Base-by-base conservation (phyloP, 2,888 invertebrate species). In the Nephrocerus scutellatus region DNA sequence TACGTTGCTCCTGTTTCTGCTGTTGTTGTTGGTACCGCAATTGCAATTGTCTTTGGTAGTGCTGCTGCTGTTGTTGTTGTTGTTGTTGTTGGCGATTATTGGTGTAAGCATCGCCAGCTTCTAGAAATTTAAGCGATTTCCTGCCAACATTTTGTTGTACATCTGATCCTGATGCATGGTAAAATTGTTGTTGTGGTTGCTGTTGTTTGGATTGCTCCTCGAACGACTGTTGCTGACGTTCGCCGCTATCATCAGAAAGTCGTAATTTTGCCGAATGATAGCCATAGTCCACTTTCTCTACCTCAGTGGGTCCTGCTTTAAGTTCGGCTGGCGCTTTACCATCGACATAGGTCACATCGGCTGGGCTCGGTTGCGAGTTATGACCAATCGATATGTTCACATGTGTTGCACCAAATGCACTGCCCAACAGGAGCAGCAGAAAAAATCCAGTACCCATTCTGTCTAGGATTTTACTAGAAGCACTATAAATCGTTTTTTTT, bases 261-360 rank as follows among this genome's bases (percentile, higher is more conserved):
- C 34, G 20, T 7, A 40, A 25, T 6, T 38, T 33, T 5, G 38
- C 30, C 16, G 38, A 33, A 30, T 32, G 30, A 10, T 28, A 24
- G 22, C 34, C 23, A 23, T 21, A n/a, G 23, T 36, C 29, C 18
- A 5, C 12, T n/a, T 30, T 18, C 19, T 36, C 19, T 7, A 29
- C 10, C 13, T 29, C 8, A 5, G 24, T 13, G 8, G 59, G 60
- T 14, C 59, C 60, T 5, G 60, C 58, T 19, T 47, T 48, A 24
- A 59, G 50, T 12, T 66, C 66, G 3, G 55, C 56, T 1, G 66
- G 58, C 8, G 63, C 60, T 19, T 36, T 57, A n/a, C 60, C 63
- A 33, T 62, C 56, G 14, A 73, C 55, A 52, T 74, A 74, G 14
- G 70, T 73, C 8, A 75, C 72, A 46, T 72, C 74, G 5, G 74